Percentiles rank a stretch among this genome's conserved stretches.
Conservation (phyloP, 1,140 invertebrate genomes). For the Dreissena rostriformis region DNA sequence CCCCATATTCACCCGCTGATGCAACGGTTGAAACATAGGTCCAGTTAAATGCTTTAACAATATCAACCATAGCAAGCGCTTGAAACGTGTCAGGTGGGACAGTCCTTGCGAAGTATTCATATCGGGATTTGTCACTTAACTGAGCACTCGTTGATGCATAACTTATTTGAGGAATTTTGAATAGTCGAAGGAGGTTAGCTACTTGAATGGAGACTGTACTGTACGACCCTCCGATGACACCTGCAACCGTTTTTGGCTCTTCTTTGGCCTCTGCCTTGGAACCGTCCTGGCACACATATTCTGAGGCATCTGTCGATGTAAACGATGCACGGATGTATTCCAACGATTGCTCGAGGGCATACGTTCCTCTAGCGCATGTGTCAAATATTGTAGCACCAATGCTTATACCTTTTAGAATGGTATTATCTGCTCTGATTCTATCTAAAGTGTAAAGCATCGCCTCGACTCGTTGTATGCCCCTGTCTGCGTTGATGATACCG, state of each 20-base stretch:
- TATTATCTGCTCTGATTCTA: slow-evolving; percentile 86
- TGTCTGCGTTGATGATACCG: slow-evolving; percentile 87
- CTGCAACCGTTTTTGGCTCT: slow-evolving; percentile 70
- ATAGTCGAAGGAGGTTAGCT: slow-evolving; percentile 84
- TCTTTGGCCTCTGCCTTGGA: slow-evolving; percentile 72
- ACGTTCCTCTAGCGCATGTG: slow-evolving; percentile 90
- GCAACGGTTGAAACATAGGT: slow-evolving; percentile 89
- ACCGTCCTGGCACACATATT: slow-evolving; percentile 76
- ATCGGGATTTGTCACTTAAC: slow-evolving; percentile 83
- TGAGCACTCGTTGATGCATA: slow-evolving; percentile 90
- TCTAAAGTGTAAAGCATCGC: slow-evolving; percentile 92
- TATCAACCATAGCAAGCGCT: slow-evolving; percentile 89
- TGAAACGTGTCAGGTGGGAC: slow-evolving; percentile 89
- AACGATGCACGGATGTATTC: slow-evolving; percentile 86
- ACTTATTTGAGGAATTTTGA: slow-evolving; percentile 89
- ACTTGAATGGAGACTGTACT: slow-evolving; percentile 88
- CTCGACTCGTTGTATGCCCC: slow-evolving; percentile 90
- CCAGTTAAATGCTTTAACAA: slow-evolving; percentile 87
- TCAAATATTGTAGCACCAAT: slow-evolving; percentile 90
- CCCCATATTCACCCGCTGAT: slow-evolving; percentile 89
- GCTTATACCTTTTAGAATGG: slow-evolving; percentile 84
- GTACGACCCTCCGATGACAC: slow-evolving; percentile 75
- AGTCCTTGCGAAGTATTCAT: slow-evolving; percentile 89
- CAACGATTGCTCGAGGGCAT: slow-evolving; percentile 90
- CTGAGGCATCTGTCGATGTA: slow-evolving; percentile 76